phyloP scores from a whole-genome alignment of 2,113 vertebrate genomes.

The Piprites chloris region DNA sequence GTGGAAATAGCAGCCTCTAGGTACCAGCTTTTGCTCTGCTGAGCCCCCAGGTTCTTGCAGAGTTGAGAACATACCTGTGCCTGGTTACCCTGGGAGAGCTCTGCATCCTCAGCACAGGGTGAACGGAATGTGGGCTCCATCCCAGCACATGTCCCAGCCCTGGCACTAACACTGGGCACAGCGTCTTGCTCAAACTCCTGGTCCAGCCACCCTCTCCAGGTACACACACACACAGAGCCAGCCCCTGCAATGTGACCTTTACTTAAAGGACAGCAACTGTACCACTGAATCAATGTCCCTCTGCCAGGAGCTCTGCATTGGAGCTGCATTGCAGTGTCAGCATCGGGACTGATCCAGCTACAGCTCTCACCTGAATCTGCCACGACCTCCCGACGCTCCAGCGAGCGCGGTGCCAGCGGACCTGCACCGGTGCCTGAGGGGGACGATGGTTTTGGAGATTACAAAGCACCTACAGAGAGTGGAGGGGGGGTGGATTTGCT shows the following conservation, averaged over 20 bases:
- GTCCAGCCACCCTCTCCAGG: not conserved
- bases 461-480: not conserved
- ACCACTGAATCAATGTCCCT: constrained; percentile 15
- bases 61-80: not conserved
- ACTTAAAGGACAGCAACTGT: constrained; percentile 32
- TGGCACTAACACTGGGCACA: not conserved
- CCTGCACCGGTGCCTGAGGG: rapidly evolving
- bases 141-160: rapidly evolving
- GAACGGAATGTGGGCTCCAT: not conserved
- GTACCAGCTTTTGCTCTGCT: not conserved
- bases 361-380: not conserved
- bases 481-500: not conserved
- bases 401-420: not conserved
- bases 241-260: constrained; percentile 43
- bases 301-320: constrained; percentile 47
- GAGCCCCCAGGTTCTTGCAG: not conserved
- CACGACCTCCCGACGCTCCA: not conserved
- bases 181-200: rapidly evolving
- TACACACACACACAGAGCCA: not conserved
- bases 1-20: not conserved
- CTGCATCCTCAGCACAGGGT: not conserved
- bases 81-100: not conserved
- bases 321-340: constrained; percentile 69
- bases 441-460: not conserved
- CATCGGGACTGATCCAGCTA: not conserved